Conservation (phyloP, 2,113 vertebrate genomes). For the Ivindomyrus marchei region DNA sequence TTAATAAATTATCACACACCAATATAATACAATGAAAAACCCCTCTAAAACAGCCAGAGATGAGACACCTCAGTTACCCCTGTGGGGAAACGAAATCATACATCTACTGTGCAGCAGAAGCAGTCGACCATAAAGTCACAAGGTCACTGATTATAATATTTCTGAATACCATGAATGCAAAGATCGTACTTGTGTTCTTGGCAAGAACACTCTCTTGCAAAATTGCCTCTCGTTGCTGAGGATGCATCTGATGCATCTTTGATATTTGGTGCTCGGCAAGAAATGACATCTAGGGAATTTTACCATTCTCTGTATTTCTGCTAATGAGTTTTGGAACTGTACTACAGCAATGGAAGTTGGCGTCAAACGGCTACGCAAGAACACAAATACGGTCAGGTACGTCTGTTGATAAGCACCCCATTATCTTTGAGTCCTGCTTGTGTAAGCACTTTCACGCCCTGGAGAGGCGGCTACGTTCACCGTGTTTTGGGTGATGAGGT, state of each 20-base stretch:
- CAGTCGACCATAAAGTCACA: background rate
- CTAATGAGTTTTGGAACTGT: background rate
- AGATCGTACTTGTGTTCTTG: background rate
- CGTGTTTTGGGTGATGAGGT: slow-evolving; percentile 41
- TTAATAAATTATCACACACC: background rate
- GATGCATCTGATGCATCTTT: background rate
- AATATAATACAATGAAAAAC: background rate
- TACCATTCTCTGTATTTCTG: background rate
- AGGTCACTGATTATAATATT: background rate
- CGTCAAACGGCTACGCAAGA: background rate
- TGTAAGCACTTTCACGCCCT: background rate
- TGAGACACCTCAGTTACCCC: background rate
- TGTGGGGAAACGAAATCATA: background rate
- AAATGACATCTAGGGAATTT: background rate
- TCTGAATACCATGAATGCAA: background rate
- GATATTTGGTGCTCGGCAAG: background rate
- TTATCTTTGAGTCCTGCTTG: background rate
- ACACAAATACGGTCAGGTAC: background rate
- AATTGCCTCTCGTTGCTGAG: background rate
- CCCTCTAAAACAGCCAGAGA: background rate
- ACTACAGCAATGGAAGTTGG: background rate
- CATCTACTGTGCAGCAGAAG: background rate
- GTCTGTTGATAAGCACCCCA: background rate
- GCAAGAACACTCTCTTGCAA: background rate
- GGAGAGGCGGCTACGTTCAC: slow-evolving; percentile 35